Base-by-base conservation (phyloP, 2,888 invertebrate species). In the Eupithecia subumbrata region DNA sequence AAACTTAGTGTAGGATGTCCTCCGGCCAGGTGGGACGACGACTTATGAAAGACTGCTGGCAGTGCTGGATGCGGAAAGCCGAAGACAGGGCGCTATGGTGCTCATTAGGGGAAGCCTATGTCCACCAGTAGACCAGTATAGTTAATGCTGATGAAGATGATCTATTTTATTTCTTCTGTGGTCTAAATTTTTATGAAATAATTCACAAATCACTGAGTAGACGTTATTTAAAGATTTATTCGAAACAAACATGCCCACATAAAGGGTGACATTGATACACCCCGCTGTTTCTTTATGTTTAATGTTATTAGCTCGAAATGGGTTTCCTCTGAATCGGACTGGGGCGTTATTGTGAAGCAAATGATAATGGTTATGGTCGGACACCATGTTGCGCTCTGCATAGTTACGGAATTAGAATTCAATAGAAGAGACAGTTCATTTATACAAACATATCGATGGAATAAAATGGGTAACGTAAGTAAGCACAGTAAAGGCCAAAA, bases 241-340 rank as follows among this genome's bases (percentile, higher is more conserved):
- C 85, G 83, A 82, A 83, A 84, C 83, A 82, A 87, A 88, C 88
- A 87, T 85, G 84, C 81, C 86, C 82, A 82, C 84, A 90, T 89
- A 91, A 92, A 89, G 93, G 93, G 92, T 92, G 93, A 92, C 91
- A 93, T 83, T 89, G 89, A 91, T 92, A 90, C 91, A 85, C 91
- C 93, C 93, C 83, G 92, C 92, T 91, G 94, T 89, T 92, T 90
- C 92, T 94, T 93, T 93, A 92, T 92, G 89, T 91, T 89, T 89
- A 88, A 89, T 90, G 89, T 91, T 93, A 94, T 94, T 92, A 87
- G 90, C 87, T 86, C 89, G 85, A 87, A 92, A 92, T 91, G 90
- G 91, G 72, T 67, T 85, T 88, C 85, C 86, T 88, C 88, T 90
- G 90, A 88, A 90, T 91, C 89, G 87, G 86, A 89, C 88, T 88